Percentiles rank a stretch among this genome's conserved stretches.
These are phyloP conservation scores for Cerceris rybyensis DNA, from an alignment of 2,888 invertebrate genomes.

Conservation along the genomic window DNA sequence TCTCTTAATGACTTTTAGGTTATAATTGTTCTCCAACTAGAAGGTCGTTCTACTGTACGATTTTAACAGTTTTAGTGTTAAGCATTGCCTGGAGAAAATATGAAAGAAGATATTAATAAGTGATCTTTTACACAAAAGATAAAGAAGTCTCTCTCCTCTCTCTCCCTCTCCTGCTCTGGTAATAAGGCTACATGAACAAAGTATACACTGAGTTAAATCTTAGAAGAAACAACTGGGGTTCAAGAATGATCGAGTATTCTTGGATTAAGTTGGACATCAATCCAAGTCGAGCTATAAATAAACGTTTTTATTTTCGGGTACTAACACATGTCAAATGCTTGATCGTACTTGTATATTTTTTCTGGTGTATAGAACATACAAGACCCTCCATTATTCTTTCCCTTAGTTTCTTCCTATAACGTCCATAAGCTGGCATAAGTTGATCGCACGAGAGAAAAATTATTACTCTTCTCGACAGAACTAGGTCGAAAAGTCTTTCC, in stretches of 20 bases:
- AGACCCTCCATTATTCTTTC: constrained; percentile 15
- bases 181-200: constrained; percentile 45
- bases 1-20: no score
- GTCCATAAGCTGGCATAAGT: constrained; percentile 25
- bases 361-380: constrained; percentile 22
- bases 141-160: constrained; percentile 20
- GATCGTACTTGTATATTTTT: constrained; percentile 16
- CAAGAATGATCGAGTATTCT: constrained; percentile 46
- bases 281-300: constrained; percentile 43
- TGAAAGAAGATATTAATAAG: not conserved
- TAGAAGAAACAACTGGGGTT: constrained; percentile 45
- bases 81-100: not conserved
- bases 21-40: no score
- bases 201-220: constrained; percentile 37
- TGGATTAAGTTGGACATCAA: constrained; percentile 44
- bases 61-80: no score
- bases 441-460: constrained; percentile 13
- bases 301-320: constrained; percentile 32
- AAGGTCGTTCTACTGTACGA: no score
- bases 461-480: constrained; percentile 12
- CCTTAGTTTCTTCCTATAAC: constrained; percentile 2
- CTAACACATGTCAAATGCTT: constrained; percentile 15
- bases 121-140: not conserved
- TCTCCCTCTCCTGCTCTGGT: constrained; percentile 1
- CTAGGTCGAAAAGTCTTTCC: constrained; percentile 28